Evolutionary conservation across 2,888 invertebrate species (phyloP).

Genomic region (Stenodera caucasica): DNA sequence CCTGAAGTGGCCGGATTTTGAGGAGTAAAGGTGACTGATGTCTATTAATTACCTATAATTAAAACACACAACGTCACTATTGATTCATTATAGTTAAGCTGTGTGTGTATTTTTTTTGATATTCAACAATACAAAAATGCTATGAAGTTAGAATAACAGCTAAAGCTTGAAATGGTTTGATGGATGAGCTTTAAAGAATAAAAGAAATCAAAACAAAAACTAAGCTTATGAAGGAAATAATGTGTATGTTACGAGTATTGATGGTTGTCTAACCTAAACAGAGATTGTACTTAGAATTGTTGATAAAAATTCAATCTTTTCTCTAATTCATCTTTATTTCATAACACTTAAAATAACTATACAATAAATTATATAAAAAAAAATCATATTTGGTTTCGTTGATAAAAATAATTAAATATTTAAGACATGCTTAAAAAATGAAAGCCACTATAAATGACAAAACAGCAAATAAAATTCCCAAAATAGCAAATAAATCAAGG

Average conservation of each 20-base stretch:
- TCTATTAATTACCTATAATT: slow-evolving; percentile 55
- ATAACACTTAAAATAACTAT: slow-evolving; percentile 3
- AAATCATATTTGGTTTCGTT: slow-evolving; percentile 34
- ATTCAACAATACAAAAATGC: no score
- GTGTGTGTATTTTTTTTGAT: slow-evolving; percentile 2
- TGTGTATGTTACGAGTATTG: slow-evolving; percentile 13
- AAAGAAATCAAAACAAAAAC: background rate
- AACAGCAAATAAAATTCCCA: slow-evolving; percentile 75
- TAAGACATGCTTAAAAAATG: slow-evolving; percentile 56
- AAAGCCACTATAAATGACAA: slow-evolving; percentile 71
- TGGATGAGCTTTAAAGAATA: background rate
- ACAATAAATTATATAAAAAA: slow-evolving; percentile 7
- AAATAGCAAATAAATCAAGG: slow-evolving; percentile 73
- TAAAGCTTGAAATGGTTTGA: background rate
- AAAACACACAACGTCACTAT: slow-evolving; percentile 33
- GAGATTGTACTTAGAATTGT: background rate
- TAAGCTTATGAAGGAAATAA: background rate
- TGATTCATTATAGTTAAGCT: slow-evolving; percentile 18
- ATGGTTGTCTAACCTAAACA: slow-evolving; percentile 20
- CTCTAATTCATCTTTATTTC: background rate
- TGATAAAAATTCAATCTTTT: background rate
- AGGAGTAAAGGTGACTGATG: slow-evolving; percentile 41
- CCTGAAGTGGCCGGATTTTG: slow-evolving; percentile 40
- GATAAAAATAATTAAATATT: slow-evolving; percentile 24
- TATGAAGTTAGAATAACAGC: background rate